Conservation (phyloP, 1,140 invertebrate genomes). For the Anagrus nilaparvatae region DNA sequence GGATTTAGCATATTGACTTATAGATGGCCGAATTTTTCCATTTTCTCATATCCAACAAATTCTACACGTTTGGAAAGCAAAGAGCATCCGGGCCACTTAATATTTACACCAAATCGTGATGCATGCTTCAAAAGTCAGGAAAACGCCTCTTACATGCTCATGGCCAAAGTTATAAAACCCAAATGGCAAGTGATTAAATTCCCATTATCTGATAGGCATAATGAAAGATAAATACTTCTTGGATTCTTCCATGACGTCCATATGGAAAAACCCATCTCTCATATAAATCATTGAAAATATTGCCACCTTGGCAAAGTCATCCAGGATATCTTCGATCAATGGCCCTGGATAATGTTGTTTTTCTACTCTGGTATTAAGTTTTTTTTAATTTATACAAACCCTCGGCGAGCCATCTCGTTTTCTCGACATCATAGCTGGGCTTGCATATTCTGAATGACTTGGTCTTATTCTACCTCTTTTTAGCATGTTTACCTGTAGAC, state of each 20-base stretch:
- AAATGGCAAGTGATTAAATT: no score
- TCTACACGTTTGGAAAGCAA: constrained; percentile 10
- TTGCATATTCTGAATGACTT: constrained; percentile 7
- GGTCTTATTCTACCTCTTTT: background rate
- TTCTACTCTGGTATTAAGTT: background rate
- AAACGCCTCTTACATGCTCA: background rate
- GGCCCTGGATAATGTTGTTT: background rate
- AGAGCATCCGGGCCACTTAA: constrained; percentile 12
- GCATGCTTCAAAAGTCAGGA: constrained; percentile 1
- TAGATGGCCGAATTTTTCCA: constrained; percentile 7
- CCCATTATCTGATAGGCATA: no score
- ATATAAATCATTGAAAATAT: no score
- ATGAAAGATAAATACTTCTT: no score
- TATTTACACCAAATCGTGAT: constrained; percentile 2
- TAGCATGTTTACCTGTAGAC: no score
- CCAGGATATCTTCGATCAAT: no score
- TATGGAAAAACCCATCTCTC: no score
- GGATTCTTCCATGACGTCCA: no score
- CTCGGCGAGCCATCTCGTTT: constrained; percentile 2
- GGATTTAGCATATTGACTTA: constrained; percentile 4
- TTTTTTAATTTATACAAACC: constrained; percentile 3
- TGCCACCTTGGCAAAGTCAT: no score
- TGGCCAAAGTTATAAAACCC: no score
- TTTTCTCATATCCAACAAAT: constrained; percentile 11
- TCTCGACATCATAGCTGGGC: constrained; percentile 3